Evolutionary conservation across 2,888 invertebrate species (phyloP).

Genomic region (Norana najaformis): DNA sequence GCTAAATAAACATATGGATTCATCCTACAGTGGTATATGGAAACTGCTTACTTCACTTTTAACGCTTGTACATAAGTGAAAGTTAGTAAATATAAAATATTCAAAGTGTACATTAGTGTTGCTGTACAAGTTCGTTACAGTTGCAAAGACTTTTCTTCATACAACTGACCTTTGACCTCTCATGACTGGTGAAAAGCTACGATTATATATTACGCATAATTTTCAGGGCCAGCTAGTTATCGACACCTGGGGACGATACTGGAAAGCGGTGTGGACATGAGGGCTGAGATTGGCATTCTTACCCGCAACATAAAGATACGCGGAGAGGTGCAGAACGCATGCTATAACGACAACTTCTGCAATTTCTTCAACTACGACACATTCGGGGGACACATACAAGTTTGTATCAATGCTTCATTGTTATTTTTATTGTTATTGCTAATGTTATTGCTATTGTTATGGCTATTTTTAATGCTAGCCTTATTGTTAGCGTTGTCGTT

Average conservation of each 20-base stretch:
- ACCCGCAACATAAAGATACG: conserved; percentile 49
- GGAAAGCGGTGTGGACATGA: conserved; percentile 47
- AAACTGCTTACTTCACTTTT: no score
- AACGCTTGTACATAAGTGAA: no score
- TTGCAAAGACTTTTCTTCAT: no score
- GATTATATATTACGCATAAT: background rate
- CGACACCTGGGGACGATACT: conserved; percentile 41
- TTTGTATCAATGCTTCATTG: conserved; percentile 31
- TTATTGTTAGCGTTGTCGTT: background rate
- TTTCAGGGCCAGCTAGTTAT: conserved; percentile 16
- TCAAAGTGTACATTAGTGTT: no score
- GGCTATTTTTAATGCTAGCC: no score
- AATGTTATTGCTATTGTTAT: background rate
- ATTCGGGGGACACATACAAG: conserved; percentile 51
- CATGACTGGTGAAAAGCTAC: background rate
- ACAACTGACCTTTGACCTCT: no score
- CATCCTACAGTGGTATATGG: no score
- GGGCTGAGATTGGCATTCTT: conserved; percentile 51
- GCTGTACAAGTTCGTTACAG: no score
- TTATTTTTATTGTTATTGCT: no score
- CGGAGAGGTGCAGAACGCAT: conserved; percentile 46
- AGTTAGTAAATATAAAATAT: no score
- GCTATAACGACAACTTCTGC: conserved; percentile 39
- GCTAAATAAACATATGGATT: no score
- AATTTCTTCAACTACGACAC: conserved; percentile 45